A percentile compares a stretch with the other conserved stretches of the same genome.
These are phyloP conservation scores for Aleiodes testaceus DNA, from an alignment of 2,888 invertebrate genomes.

Conservation along the genomic window DNA sequence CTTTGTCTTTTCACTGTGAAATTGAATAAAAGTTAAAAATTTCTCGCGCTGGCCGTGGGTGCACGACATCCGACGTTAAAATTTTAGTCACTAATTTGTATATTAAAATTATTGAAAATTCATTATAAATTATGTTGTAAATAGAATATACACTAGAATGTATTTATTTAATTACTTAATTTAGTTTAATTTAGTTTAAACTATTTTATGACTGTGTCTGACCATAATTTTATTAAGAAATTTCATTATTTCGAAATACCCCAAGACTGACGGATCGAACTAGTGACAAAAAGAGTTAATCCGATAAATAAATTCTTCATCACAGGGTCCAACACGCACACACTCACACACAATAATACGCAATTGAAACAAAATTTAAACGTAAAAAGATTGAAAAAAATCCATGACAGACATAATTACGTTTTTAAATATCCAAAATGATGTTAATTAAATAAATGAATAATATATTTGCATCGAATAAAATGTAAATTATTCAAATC, in stretches of 20 bases:
- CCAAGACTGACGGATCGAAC: constrained; percentile 31
- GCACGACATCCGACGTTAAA: constrained; percentile 13
- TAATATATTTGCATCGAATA: constrained; percentile 20
- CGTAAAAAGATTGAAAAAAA: neutral
- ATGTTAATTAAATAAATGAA: constrained; percentile 7
- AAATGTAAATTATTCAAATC: constrained; percentile 13
- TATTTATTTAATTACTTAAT: constrained; percentile 14
- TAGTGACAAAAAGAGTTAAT: constrained; percentile 6
- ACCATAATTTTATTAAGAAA: neutral
- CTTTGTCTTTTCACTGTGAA: neutral
- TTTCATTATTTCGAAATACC: constrained; percentile 9
- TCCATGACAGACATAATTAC: constrained; percentile 2
- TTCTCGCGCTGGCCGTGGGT: constrained; percentile 61
- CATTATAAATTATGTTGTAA: constrained; percentile 21
- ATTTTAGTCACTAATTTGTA: constrained; percentile 5
- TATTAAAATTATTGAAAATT: constrained; percentile 8
- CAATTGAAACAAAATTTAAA: neutral
- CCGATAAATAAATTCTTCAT: constrained; percentile 20
- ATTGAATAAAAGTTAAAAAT: constrained; percentile 4
- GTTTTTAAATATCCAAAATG: constrained; percentile 1
- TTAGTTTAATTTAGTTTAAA: constrained; percentile 1
- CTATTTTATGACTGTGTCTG: neutral
- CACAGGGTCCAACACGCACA: constrained; percentile 21
- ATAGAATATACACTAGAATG: neutral
- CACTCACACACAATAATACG: neutral